Base-by-base conservation (phyloP, 1,140 invertebrate genomes). In the Zaprionus ornatus region DNA sequence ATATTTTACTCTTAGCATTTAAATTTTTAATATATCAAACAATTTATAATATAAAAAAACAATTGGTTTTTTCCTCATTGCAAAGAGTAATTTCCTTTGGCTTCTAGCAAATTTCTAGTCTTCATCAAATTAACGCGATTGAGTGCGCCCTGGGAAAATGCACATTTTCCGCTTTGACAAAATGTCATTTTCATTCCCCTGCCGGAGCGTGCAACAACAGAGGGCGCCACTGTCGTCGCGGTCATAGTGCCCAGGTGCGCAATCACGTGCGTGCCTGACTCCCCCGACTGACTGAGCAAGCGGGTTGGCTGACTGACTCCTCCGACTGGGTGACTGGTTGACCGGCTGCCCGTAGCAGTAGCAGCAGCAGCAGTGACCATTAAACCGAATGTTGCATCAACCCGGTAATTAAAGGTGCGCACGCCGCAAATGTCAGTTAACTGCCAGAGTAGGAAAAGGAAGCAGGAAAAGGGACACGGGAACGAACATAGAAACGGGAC, bases 391-490 rank as follows among this genome's bases (percentile, higher is more conserved):
- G 79, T 90, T 88, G 78, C 75, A 81, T 61, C 75, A 73, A 71
- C 56, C 62, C 66, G 72, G 81, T 88, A 85, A 88, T 90, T 90
- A 88, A 88, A 90, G 85, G 77, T 88, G 74, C 71, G 79, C 81
- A 48, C 74, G 52, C 37, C 69, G 52, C 77, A 80, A 80, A 77
- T 77, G 74, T 71, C 62, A 76, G 84, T 64, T 60, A 56, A 37
- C 57, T 80, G 70, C 17, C 56, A 62, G 56, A 52, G n/a, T n/a
- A n/a, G 52, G 52, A 32, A 61, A 55, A 32, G 65, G 71, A 32
- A 69, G 71, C 68, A 56, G 55, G 50, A 54, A 57, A 37, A 40
- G 32, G 17, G 29, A 52, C 32, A 60, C 23, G 32, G 56, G 55
- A 50, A 32, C 42, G 54, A 55, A 1, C 27, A 70, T 54, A 32